Conservation (phyloP, 2,888 invertebrate genomes). For the Coecobrya sp. region DNA sequence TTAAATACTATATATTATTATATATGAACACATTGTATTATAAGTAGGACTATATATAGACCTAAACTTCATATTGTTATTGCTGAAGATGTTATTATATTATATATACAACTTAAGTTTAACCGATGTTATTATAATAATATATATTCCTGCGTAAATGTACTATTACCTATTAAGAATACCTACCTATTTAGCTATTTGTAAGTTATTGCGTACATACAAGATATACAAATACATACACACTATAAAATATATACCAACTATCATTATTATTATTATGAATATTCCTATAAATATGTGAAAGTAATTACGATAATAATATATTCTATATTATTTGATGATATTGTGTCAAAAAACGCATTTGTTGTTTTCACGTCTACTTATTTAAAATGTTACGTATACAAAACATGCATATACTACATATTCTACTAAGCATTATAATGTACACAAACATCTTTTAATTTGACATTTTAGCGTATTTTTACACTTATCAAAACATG, state of each 20-base stretch:
- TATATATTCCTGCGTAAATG: constrained; percentile 38
- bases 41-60: background rate
- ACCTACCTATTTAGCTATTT: background rate
- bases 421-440: too few species aligned
- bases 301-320: constrained; percentile 77
- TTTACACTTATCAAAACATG: background rate
- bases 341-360: constrained; percentile 72
- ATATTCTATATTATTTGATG: constrained; percentile 80
- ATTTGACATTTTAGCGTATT: background rate
- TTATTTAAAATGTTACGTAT: constrained; percentile 5
- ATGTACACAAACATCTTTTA: background rate
- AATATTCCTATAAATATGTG: constrained; percentile 57
- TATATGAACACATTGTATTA: background rate
- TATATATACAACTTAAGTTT: constrained; percentile 18
- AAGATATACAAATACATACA: constrained; percentile 55
- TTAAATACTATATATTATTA: background rate
- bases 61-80: background rate
- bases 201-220: constrained; percentile 32
- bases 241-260: constrained; percentile 66
- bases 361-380: background rate
- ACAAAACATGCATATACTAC: background rate
- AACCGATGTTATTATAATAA: constrained; percentile 30
- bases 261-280: constrained; percentile 74
- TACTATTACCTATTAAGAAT: constrained; percentile 19
- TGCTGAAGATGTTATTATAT: background rate